Evolutionary conservation across 2,888 invertebrate species (phyloP).

Genomic region (Torymus auratus): DNA sequence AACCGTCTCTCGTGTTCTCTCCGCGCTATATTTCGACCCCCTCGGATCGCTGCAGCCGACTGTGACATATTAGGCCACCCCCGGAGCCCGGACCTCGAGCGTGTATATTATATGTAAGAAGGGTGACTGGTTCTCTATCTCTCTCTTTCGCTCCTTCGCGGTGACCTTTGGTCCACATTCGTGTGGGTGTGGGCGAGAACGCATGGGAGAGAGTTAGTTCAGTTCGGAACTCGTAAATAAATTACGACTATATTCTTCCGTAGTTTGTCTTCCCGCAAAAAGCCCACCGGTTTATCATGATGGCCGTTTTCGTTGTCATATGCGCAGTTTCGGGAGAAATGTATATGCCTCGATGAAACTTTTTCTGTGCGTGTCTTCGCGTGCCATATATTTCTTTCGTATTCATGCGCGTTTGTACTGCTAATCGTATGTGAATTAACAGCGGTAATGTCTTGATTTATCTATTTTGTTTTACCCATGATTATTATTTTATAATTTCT

Average conservation of each 20-base stretch:
- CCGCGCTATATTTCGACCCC: constrained; percentile 29
- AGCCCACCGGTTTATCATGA: constrained; percentile 26
- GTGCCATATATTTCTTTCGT: no score
- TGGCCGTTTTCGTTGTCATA: constrained; percentile 1
- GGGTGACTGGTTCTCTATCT: constrained; percentile 62
- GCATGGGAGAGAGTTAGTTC: constrained; percentile 27
- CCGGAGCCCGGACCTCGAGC: constrained; percentile 68
- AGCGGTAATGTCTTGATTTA: no score
- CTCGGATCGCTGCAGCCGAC: constrained; percentile 74
- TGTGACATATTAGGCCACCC: constrained; percentile 76
- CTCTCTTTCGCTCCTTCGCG: constrained; percentile 15
- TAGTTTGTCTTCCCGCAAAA: constrained; percentile 46
- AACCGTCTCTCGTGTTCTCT: constrained; percentile 47
- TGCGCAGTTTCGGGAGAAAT: no score
- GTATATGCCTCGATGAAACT: no score
- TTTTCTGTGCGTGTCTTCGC: no score
- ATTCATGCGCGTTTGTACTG: no score
- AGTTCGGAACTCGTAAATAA: constrained; percentile 53
- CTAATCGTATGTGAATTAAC: no score
- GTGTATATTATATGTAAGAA: constrained; percentile 63
- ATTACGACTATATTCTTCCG: constrained; percentile 52
- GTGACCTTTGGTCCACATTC: constrained; percentile 25
- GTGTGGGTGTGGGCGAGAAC: background rate
- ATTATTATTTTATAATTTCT: no score
- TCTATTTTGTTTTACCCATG: no score